A percentile compares a stretch with the other conserved stretches of the same genome.
These are phyloP conservation scores for Drosophila quadrilineata DNA, from an alignment of 1,140 invertebrate genomes.

Conservation along the genomic window DNA sequence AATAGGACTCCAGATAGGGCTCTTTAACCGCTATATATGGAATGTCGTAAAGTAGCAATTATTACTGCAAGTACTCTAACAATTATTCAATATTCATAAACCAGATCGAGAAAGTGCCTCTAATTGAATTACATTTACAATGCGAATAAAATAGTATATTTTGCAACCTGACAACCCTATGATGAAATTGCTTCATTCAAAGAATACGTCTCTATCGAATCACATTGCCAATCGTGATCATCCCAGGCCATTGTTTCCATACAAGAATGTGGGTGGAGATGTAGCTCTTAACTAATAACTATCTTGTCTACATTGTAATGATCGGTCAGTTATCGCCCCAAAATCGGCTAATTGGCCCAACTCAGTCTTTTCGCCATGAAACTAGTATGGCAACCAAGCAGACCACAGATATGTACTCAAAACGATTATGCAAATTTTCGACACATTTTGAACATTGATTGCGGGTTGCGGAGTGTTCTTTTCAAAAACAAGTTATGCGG, in stretches of 20 bases:
- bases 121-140: background rate
- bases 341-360: conserved; percentile 68
- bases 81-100: conserved; percentile 35
- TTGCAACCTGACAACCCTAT: background rate
- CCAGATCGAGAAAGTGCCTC: background rate
- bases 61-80: conserved; percentile 35
- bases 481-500: conserved; percentile 15
- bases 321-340: conserved; percentile 69
- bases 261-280: conserved; percentile 47
- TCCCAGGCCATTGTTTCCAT: background rate
- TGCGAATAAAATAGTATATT: background rate
- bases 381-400: conserved; percentile 11
- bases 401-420: too few species aligned
- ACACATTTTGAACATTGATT: conserved; percentile 38
- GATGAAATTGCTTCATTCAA: conserved; percentile 22
- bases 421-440: conserved; percentile 60
- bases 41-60: conserved; percentile 51
- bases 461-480: conserved; percentile 3
- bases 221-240: conserved; percentile 6
- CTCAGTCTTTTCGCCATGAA: conserved; percentile 27
- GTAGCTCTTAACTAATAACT: conserved; percentile 51
- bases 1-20: conserved; percentile 47
- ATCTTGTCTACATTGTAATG: conserved; percentile 62
- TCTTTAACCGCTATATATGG: conserved; percentile 24
- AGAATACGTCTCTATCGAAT: background rate